Base-by-base conservation (phyloP, 2,113 vertebrate genomes). In the Pygoscelis antarcticus region DNA sequence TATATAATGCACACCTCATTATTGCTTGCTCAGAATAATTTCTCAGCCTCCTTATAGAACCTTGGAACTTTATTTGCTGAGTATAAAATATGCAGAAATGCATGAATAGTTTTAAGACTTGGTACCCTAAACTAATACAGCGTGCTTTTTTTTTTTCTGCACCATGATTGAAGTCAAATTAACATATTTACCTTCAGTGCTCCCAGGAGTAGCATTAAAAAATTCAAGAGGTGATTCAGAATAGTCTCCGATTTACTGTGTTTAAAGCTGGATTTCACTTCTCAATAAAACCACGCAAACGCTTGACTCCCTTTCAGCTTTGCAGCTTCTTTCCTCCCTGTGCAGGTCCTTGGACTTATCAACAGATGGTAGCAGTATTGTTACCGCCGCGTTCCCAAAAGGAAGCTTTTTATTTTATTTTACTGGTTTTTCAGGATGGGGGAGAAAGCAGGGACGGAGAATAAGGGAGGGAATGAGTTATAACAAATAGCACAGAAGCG, bases 111-210 rank as follows among this genome's bases (percentile, higher is more conserved):
- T 95, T 96, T 87, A 95, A 94, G 96, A 76, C 89, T 96, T 38
- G 44, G 89, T 87, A 91, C 94, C 94, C 92, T 95, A 91, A 91
- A 95, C 94, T 91, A 83, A 95, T 77, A 77, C 57, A 68, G 71
- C 5, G 3, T 66, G 83, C 54, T 26, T 21, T 76, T n/a, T 68
- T 68, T 54, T 72, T 60, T 36, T 5, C 2, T 70, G 61, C 91
- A 60, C 95, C 74, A 11, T 96, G 98, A 98, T 97, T 97, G 97
- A 98, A 98, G 97, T 95, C 97, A 94, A 96, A 98, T 98, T 97
- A 98, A 92, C 98, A 90, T 97, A 97, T 97, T 98, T 98, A 96
- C 98, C 97, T 95, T 96, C 95, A 95, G 93, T 62, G 97, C 91
- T 98, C 98, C 97, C 98, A 11, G 19, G 96, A 96, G 98, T 82